Evolutionary conservation across 2,113 vertebrate species (phyloP), one percentile per base, ranked within the genome.

Genomic region (Pseudorhombus dupliciocellatus): DNA sequence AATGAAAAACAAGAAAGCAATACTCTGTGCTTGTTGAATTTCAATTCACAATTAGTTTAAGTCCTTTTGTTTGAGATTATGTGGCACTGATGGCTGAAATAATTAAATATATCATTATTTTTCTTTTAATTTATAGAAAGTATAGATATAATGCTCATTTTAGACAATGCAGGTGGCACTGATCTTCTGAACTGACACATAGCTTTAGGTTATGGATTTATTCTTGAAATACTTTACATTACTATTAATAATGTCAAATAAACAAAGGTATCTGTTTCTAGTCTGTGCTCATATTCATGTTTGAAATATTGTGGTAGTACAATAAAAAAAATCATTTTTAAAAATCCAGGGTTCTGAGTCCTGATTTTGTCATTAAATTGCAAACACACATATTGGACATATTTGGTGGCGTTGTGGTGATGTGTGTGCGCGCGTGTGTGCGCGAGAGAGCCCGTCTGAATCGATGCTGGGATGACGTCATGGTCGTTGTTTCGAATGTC

Each of bases 401-500:
- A 18, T 59, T 26, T 16, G 42, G 50, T 24, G 15, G 44, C 22
- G 12, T 65, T 15, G 22, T 21, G 25, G 9, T 46, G 44, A 26
- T 21, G 8, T 37, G 60, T 4, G 48, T 34, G 34, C 21, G 37
- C 10, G 25, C 11, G 5, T 46, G 60, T 2, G 48, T 20, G 12
- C 7, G 18, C 9, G 75, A n/a, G 30, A 21, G 34, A 71, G 50
- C 40, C 68, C 31, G 61, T 73, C 37, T 77, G 64, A 68, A 83
- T 87, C 77, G 88, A 87, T 79, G 88, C 66, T 75, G 44, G 12
- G 42, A 40, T 94, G 90, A 93, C 93, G 92, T 93, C 92, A 92
- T 81, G 72, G 34, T 85, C 84, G 89, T 92, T 90, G 91, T 93
- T 92, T 87, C 86, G 70, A 82, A 89, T 91, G 87, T 91, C 87